A percentile compares a stretch with the other conserved stretches of the same genome.
phyloP scores from a whole-genome alignment of 2,888 invertebrate genomes.

The Teleiodes luculella region DNA sequence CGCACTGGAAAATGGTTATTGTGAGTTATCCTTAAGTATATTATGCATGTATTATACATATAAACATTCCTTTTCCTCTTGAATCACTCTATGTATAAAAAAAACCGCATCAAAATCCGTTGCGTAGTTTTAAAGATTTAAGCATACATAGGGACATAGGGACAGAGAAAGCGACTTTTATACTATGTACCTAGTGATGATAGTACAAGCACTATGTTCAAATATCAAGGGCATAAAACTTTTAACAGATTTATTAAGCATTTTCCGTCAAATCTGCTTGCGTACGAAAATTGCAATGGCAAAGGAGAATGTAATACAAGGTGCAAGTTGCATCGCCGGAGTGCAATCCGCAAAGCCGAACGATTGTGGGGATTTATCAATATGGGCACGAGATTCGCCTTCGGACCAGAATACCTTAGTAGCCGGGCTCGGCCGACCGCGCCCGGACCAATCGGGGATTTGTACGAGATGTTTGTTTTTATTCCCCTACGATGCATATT shows the following conservation, averaged over 20 bases:
- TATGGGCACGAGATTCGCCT: slow-evolving; percentile 51
- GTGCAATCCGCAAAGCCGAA: slow-evolving; percentile 61
- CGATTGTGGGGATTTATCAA: slow-evolving; percentile 70
- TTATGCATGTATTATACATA: no score
- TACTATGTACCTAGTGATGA: no score
- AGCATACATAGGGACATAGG: no score
- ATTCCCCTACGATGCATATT: slow-evolving; percentile 5
- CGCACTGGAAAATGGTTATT: no score
- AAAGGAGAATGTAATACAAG: slow-evolving; percentile 57
- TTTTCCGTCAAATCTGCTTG: slow-evolving; percentile 22
- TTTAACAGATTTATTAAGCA: slow-evolving; percentile 17
- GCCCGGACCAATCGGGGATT: slow-evolving; percentile 15
- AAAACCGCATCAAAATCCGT: no score
- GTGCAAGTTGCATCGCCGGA: slow-evolving; percentile 51
- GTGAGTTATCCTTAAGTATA: no score
- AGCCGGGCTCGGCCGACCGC: neutral
- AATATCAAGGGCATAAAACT: neutral
- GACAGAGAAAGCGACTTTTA: no score
- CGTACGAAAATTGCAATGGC: slow-evolving; percentile 33
- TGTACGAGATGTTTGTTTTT: slow-evolving; percentile 16
- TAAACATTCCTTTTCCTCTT: no score
- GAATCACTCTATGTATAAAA: no score
- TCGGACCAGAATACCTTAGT: slow-evolving; percentile 21
- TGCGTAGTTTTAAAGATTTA: no score
- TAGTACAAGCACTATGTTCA: no score